Conservation (phyloP, 92 coral and sea anemone genomes). For the Parazoanthus darwini region DNA sequence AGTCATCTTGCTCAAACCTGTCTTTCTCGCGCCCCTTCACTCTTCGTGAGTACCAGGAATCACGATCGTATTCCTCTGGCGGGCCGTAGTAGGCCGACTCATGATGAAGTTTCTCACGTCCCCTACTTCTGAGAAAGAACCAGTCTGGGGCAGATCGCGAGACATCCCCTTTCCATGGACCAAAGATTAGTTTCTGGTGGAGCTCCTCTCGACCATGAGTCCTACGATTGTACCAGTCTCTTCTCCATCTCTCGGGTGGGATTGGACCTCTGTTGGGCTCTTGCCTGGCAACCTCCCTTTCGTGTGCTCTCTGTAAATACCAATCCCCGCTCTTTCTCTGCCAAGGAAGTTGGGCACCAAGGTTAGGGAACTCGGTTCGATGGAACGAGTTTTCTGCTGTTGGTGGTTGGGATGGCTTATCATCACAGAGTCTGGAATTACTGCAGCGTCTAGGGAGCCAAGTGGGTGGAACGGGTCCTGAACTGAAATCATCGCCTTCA, state of each 20-base stretch:
- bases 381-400: not conserved
- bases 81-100: not conserved
- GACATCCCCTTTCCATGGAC: constrained; percentile 20
- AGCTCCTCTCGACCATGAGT: constrained; percentile 17
- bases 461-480: constrained; percentile 20
- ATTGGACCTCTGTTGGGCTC: constrained; percentile 5
- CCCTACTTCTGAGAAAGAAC: constrained; percentile 28
- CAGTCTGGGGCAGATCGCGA: constrained; percentile 31
- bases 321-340: constrained; percentile 30
- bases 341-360: not conserved
- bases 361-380: not conserved
- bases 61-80: constrained; percentile 1
- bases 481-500: not conserved
- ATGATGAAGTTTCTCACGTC: constrained; percentile 12
- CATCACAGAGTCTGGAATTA: constrained; percentile 11
- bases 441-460: constrained; percentile 16
- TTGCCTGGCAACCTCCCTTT: constrained; percentile 11
- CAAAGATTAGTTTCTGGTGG: constrained; percentile 26
- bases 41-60: constrained; percentile 71
- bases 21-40: constrained; percentile 62
- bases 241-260: not conserved
- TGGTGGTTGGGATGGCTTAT: not conserved
- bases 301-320: constrained; percentile 33
- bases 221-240: constrained; percentile 27
- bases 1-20: constrained; percentile 33